Evolutionary conservation across 2,113 vertebrate species (phyloP).

Genomic region (Chionis minor): DNA sequence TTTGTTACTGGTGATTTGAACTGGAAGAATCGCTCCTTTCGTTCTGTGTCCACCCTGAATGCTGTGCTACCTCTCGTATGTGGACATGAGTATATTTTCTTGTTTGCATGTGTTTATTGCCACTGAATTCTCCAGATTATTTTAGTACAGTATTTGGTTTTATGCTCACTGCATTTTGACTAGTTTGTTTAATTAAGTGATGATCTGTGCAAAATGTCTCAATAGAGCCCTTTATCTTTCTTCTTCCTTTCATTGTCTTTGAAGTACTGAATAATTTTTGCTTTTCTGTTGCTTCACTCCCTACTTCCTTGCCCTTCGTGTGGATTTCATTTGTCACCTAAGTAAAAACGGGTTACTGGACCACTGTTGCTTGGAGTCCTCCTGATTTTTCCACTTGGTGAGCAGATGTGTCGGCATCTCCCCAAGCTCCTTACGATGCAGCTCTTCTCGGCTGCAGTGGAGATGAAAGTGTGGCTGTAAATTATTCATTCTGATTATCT

Average conservation of each 20-base stretch:
- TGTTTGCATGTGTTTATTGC: neutral
- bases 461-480: slow-evolving; percentile 74
- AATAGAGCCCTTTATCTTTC: neutral
- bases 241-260: neutral
- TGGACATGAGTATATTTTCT: neutral
- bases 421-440: slow-evolving; percentile 81
- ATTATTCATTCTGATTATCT: slow-evolving; percentile 80
- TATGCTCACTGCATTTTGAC: neutral
- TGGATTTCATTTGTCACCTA: neutral
- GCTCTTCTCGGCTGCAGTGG: slow-evolving; percentile 63
- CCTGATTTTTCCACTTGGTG: slow-evolving; percentile 61
- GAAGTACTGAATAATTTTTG: neutral
- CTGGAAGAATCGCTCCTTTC: neutral
- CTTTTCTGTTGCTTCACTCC: neutral
- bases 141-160: neutral
- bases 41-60: neutral
- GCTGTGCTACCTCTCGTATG: neutral
- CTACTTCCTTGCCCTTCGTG: neutral
- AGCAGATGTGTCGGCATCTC: slow-evolving; percentile 80
- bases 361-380: slow-evolving; percentile 21
- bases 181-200: neutral
- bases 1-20: neutral
- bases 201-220: neutral
- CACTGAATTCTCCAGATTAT: neutral
- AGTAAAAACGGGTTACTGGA: slow-evolving; percentile 44